Evolutionary conservation across 2,888 invertebrate species (phyloP).

Genomic region (Tinea trinotella): DNA sequence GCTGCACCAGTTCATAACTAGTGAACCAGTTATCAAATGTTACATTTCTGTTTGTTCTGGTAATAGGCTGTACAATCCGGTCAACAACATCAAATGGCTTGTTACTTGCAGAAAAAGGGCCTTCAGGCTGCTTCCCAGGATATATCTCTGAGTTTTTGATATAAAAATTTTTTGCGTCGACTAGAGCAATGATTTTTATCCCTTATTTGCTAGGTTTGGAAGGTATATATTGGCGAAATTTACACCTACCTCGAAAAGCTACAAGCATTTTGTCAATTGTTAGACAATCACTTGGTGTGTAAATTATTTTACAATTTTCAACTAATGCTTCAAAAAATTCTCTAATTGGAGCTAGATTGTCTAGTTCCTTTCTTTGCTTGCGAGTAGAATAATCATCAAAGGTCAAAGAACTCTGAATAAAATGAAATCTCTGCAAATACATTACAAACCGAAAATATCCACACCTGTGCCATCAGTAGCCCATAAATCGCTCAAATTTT

Average conservation of each 20-base stretch:
- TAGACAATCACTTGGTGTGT: background rate
- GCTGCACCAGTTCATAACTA: constrained; percentile 20
- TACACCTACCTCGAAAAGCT: constrained; percentile 22
- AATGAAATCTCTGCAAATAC: constrained; percentile 23
- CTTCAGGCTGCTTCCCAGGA: constrained; percentile 23
- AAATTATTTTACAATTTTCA: constrained; percentile 2
- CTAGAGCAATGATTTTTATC: constrained; percentile 23
- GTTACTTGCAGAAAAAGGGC: constrained; percentile 21
- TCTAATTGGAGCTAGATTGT: constrained; percentile 1
- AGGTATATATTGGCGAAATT: constrained; percentile 20
- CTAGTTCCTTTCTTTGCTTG: background rate
- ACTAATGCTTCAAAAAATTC: constrained; percentile 4
- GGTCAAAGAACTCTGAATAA: constrained; percentile 21
- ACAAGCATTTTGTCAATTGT: constrained; percentile 21
- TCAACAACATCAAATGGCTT: constrained; percentile 23
- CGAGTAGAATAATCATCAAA: constrained; percentile 21
- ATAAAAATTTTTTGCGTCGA: constrained; percentile 23
- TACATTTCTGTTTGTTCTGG: constrained; percentile 20
- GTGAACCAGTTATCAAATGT: constrained; percentile 25
- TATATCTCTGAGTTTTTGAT: constrained; percentile 24
- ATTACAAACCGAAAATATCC: constrained; percentile 24
- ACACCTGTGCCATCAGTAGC: constrained; percentile 23
- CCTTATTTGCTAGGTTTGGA: constrained; percentile 21
- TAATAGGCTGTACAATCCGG: constrained; percentile 21
- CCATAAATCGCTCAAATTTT: constrained; percentile 24